phyloP scores from a whole-genome alignment of 2,797 vertebrate genomes.

The Siniperca obscura region DNA sequence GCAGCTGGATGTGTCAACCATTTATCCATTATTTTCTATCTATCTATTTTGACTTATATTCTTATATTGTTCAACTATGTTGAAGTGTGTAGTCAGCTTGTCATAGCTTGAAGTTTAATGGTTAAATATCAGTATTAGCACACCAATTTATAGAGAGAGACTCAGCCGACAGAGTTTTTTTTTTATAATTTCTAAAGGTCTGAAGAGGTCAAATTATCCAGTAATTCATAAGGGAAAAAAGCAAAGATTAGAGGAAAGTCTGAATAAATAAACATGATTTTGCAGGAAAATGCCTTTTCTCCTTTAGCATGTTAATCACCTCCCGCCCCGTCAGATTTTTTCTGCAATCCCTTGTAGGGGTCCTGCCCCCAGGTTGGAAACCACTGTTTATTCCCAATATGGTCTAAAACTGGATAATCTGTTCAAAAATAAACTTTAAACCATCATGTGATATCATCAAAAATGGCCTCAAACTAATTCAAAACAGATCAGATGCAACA shows the following conservation, averaged over 20 bases:
- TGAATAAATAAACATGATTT: conserved; percentile 7
- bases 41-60: background rate
- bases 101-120: background rate
- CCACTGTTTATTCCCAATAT: background rate
- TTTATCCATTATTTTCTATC: background rate
- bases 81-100: background rate
- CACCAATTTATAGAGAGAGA: background rate
- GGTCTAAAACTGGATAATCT: conserved; percentile 30
- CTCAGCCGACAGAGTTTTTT: background rate
- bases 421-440: conserved; percentile 28
- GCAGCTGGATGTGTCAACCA: background rate
- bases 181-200: conserved; percentile 3
- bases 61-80: too few species aligned
- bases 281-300: background rate
- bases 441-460: conserved; percentile 26
- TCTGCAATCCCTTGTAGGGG: background rate
- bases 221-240: background rate
- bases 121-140: background rate
- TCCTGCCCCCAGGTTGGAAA: background rate
- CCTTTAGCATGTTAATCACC: background rate
- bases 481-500: conserved; percentile 23
- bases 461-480: conserved; percentile 20
- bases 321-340: background rate
- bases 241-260: background rate
- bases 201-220: background rate